Evolutionary conservation across 2,888 invertebrate genomes (phyloP).

Genomic region (Caenorhabditis doughertyi): DNA sequence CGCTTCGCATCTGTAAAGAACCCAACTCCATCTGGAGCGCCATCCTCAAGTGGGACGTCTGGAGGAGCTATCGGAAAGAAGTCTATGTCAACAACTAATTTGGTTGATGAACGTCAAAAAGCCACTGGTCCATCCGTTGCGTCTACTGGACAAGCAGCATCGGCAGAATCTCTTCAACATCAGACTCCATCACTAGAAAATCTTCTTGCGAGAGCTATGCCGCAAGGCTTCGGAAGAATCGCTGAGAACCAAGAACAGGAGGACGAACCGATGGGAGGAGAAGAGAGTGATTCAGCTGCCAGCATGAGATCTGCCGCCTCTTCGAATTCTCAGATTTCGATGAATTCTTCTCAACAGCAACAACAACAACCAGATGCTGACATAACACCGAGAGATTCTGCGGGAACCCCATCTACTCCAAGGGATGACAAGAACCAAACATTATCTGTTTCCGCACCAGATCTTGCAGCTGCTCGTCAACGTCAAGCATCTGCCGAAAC

Average conservation of each 20-base stretch:
- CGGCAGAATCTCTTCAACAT: slow-evolving; percentile 84
- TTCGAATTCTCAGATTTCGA: slow-evolving; percentile 60
- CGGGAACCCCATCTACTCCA: slow-evolving; percentile 52
- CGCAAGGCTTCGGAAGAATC: slow-evolving; percentile 66
- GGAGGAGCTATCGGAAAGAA: slow-evolving; percentile 74
- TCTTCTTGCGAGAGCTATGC: slow-evolving; percentile 76
- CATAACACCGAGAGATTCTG: slow-evolving; percentile 38
- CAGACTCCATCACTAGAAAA: slow-evolving; percentile 82
- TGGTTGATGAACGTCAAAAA: slow-evolving; percentile 77
- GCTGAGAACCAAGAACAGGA: slow-evolving; percentile 67
- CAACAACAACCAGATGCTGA: slow-evolving; percentile 10
- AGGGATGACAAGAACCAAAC: slow-evolving; percentile 51
- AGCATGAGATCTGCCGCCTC: slow-evolving; percentile 59
- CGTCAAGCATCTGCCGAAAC: slow-evolving; percentile 64
- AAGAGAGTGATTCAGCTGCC: slow-evolving; percentile 64
- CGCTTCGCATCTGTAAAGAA: slow-evolving; percentile 52
- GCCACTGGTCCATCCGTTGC: slow-evolving; percentile 81
- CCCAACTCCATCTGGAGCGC: slow-evolving; percentile 14
- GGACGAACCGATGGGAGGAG: slow-evolving; percentile 58
- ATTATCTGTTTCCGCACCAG: slow-evolving; percentile 75
- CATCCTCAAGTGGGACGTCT: slow-evolving; percentile 11
- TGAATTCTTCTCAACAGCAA: slow-evolving; percentile 18
- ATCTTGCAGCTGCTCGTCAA: slow-evolving; percentile 70
- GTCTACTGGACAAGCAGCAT: slow-evolving; percentile 84
- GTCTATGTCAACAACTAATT: slow-evolving; percentile 82